These are phyloP conservation scores for Gastrophysa polygoni DNA, from an alignment of 2,888 invertebrate species.

Conservation along the genomic window DNA sequence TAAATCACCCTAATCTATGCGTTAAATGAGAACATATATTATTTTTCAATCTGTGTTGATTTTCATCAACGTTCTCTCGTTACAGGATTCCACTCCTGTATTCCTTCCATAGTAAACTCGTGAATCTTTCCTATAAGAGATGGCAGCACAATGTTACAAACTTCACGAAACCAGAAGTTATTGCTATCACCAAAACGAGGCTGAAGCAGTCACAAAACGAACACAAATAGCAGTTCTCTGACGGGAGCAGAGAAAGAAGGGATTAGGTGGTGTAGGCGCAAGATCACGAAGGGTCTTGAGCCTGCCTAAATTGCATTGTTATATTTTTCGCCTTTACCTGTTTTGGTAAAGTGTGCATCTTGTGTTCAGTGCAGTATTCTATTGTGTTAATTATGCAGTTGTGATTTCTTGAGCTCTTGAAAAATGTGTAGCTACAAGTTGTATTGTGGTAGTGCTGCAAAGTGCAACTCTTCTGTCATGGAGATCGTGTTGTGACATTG, in stretches of 20 bases:
- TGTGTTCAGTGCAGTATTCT: constrained; percentile 30
- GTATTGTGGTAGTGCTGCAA: constrained; percentile 31
- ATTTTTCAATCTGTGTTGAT: no score
- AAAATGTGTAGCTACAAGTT: constrained; percentile 35
- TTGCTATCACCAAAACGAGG: constrained; percentile 3
- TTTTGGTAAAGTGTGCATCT: constrained; percentile 31
- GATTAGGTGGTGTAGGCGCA: constrained; percentile 41
- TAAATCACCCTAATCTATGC: no score
- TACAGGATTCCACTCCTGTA: no score
- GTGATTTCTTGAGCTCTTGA: constrained; percentile 14
- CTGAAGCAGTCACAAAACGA: constrained; percentile 25
- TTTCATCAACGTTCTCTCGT: no score
- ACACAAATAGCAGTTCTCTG: constrained; percentile 37
- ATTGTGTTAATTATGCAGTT: constrained; percentile 29
- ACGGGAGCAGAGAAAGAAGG: constrained; percentile 28
- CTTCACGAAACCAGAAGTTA: constrained; percentile 19
- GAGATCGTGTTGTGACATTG: constrained; percentile 51
- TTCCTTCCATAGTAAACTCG: no score
- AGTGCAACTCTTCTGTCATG: constrained; percentile 43
- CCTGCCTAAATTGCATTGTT: constrained; percentile 49
- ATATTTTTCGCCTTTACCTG: constrained; percentile 30
- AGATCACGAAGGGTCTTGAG: constrained; percentile 36
- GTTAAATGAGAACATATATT: no score
- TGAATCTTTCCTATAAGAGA: constrained; percentile 17
- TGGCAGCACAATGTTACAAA: constrained; percentile 25